A percentile compares a stretch with the other conserved stretches of the same genome.
phyloP scores from a whole-genome alignment of 2,113 vertebrate species.

The Barnardius zonarius region DNA sequence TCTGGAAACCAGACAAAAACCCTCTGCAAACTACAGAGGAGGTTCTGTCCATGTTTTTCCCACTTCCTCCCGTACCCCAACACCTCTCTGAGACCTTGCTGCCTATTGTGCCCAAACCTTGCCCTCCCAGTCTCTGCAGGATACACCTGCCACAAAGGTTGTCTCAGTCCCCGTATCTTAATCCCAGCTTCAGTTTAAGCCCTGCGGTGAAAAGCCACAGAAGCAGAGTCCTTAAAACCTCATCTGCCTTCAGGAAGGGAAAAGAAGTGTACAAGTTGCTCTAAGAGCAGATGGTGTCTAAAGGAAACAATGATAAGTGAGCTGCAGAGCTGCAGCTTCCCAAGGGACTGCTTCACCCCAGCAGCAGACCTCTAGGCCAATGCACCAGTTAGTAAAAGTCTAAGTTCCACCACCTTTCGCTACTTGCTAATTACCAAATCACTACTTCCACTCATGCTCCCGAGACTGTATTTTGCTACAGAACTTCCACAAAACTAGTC shows the following conservation, averaged over 20 bases:
- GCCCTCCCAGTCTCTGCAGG: background rate
- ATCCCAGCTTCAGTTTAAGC: background rate
- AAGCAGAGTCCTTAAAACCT: background rate
- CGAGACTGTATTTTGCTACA: background rate
- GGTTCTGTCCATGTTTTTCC: background rate
- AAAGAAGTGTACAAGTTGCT: constrained; percentile 2
- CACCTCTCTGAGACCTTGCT: background rate
- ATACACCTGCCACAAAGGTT: background rate
- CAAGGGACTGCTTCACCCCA: constrained; percentile 38
- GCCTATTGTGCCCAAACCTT: background rate
- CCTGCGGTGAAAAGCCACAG: background rate
- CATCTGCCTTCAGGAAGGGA: background rate
- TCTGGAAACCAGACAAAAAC: background rate
- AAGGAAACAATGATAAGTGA: constrained; percentile 62
- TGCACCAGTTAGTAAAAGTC: background rate
- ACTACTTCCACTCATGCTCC: constrained; percentile 36
- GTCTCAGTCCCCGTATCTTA: background rate
- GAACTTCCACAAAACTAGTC: background rate
- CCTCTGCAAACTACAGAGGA: background rate
- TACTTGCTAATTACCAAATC: constrained; percentile 52
- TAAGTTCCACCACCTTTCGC: constrained; percentile 15
- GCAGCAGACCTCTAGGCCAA: constrained; percentile 52
- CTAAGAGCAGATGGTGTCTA: constrained; percentile 60
- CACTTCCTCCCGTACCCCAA: accelerated
- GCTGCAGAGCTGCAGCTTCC: constrained; percentile 40